Conservation (phyloP, 2,797 vertebrate genomes). For the Pipistrellus pipistrellus region DNA sequence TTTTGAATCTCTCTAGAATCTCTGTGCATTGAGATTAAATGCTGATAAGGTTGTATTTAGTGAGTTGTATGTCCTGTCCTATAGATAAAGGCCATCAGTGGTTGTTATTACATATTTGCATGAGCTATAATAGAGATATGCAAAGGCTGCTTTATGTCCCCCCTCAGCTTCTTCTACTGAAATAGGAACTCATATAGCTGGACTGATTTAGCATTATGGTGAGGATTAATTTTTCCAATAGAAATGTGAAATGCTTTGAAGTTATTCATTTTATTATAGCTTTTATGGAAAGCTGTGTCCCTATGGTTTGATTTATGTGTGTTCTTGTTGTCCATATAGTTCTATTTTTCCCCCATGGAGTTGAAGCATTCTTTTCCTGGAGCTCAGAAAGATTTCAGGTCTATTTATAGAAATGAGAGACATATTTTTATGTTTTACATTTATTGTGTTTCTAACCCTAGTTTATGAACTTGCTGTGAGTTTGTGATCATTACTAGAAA, state of each 20-base stretch:
- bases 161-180: constrained; percentile 50
- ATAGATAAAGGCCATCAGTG: constrained; percentile 13
- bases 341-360: constrained; percentile 71
- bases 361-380: constrained; percentile 69
- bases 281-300: constrained; percentile 72
- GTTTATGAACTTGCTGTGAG: constrained; percentile 82
- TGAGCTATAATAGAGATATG: constrained; percentile 22
- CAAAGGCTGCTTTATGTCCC: constrained; percentile 21
- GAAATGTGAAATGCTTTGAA: constrained; percentile 62
- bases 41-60: not conserved
- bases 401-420: constrained; percentile 79
- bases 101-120: constrained; percentile 47
- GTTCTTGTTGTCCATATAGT: constrained; percentile 63
- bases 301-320: constrained; percentile 46
- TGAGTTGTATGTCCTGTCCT: constrained; percentile 38
- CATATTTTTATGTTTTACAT: constrained; percentile 82
- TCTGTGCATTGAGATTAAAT: constrained; percentile 40
- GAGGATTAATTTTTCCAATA: constrained; percentile 69
- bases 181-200: constrained; percentile 23
- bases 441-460: constrained; percentile 74
- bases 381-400: constrained; percentile 78
- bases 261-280: constrained; percentile 50
- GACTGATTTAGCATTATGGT: constrained; percentile 41
- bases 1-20: constrained; percentile 47
- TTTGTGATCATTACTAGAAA: constrained; percentile 87